Conservation (phyloP, 2,888 invertebrate species). For the Antheraea assamensis region DNA sequence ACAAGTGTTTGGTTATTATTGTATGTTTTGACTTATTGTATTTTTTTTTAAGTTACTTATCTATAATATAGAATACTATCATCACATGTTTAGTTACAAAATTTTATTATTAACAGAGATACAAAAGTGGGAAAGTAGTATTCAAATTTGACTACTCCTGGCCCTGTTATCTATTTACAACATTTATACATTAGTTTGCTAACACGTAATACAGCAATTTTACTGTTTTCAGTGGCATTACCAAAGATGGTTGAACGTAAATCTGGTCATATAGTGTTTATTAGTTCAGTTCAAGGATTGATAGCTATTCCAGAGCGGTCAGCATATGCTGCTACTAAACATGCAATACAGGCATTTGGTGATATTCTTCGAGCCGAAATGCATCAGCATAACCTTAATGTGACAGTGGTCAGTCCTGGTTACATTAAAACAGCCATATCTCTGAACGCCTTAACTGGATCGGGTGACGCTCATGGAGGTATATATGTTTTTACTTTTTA, state of each 20-base stretch:
- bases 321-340: constrained; percentile 96
- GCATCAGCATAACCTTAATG: constrained; percentile 86
- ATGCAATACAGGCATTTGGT: constrained; percentile 96
- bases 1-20: too few relatives aligned
- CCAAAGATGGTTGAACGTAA: constrained; percentile 90
- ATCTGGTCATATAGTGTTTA: constrained; percentile 91
- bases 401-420: constrained; percentile 94
- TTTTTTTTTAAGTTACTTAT: too few relatives aligned
- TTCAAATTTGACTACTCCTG: too few relatives aligned
- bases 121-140: too few relatives aligned
- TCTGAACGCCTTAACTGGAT: constrained; percentile 92
- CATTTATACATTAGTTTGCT: neutral
- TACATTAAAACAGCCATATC: constrained; percentile 96
- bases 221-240: constrained; percentile 85
- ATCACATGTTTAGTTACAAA: too few relatives aligned
- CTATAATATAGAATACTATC: too few relatives aligned
- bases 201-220: neutral
- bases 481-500: constrained; percentile 34
- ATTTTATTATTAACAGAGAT: too few relatives aligned
- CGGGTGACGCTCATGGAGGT: constrained; percentile 91
- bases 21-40: too few relatives aligned
- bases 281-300: constrained; percentile 96
- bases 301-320: constrained; percentile 94
- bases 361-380: constrained; percentile 96
- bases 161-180: neutral